Conservation (phyloP, 1,140 invertebrate species). For the Pogonomyrmex barbatus region DNA sequence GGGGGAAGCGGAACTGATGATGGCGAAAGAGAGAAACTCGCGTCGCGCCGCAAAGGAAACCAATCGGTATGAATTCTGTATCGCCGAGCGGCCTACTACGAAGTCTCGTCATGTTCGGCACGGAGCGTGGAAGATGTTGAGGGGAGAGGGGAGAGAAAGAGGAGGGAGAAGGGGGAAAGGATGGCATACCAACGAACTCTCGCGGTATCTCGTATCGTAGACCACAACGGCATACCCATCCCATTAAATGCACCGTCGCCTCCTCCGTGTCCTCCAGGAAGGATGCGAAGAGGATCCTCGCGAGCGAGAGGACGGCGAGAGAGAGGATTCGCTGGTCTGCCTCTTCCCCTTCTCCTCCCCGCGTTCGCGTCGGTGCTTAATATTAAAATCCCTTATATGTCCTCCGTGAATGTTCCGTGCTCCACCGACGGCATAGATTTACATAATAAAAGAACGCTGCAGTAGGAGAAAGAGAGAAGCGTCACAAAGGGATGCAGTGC, state of each 20-base stretch:
- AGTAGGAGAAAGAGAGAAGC: neutral
- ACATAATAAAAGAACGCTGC: conserved; percentile 80
- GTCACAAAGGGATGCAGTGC: conserved; percentile 74
- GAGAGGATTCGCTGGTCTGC: conserved; percentile 1
- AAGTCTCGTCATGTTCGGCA: conserved; percentile 78
- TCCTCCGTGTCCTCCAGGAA: neutral
- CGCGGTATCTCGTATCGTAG: conserved; percentile 66
- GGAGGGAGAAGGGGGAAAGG: conserved; percentile 28
- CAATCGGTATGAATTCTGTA: conserved; percentile 76
- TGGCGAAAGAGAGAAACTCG: neutral
- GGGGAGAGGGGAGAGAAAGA: conserved; percentile 6
- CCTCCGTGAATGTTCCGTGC: conserved; percentile 49
- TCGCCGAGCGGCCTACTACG: conserved; percentile 61
- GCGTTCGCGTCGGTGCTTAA: conserved; percentile 76
- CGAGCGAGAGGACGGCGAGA: neutral
- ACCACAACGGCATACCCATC: conserved; percentile 38
- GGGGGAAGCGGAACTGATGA: neutral
- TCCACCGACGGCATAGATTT: conserved; percentile 79
- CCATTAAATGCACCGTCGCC: neutral
- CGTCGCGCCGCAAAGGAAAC: conserved; percentile 11
- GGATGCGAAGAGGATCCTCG: conserved; percentile 22
- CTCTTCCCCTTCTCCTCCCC: neutral
- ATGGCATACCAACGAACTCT: conserved; percentile 78
- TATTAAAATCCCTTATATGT: conserved; percentile 81
- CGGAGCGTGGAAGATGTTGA: conserved; percentile 60